phyloP scores from a whole-genome alignment of 2,113 vertebrate species.

The Puffinus mauretanicus region DNA sequence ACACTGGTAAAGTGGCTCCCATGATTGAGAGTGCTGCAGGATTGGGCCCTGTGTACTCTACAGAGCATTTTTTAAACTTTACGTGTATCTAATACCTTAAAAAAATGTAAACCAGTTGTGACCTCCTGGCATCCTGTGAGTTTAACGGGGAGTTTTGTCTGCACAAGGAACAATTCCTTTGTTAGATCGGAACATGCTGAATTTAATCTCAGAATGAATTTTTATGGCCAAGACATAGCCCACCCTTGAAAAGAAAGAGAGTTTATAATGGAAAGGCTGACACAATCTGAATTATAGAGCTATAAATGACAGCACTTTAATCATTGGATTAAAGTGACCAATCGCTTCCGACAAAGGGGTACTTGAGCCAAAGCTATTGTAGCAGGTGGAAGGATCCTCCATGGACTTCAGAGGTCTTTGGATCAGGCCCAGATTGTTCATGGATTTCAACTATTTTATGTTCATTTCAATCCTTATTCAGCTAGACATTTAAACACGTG shows the following conservation, averaged over 20 bases:
- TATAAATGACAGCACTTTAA: neutral
- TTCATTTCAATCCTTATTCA: neutral
- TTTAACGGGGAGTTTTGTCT: neutral
- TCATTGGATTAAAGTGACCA: neutral
- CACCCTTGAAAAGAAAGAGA: neutral
- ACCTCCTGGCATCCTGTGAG: neutral
- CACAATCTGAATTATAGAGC: neutral
- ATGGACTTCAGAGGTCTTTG: neutral
- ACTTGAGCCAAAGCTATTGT: neutral
- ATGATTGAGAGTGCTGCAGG: neutral
- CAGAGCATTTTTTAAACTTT: neutral
- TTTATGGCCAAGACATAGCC: neutral
- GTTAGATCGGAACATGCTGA: neutral
- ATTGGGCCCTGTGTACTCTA: neutral
- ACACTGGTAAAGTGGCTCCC: fast-evolving
- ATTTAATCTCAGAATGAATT: conserved; percentile 18
- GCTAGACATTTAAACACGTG: neutral
- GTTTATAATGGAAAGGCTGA: neutral
- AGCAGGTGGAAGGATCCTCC: neutral
- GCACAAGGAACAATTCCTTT: neutral
- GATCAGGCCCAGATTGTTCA: neutral
- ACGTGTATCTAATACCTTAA: neutral
- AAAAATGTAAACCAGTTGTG: neutral
- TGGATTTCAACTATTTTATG: neutral
- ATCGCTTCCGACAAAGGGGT: neutral